Evolutionary conservation across 2,113 vertebrate species (phyloP).

Genomic region (Talpa occidentalis): DNA sequence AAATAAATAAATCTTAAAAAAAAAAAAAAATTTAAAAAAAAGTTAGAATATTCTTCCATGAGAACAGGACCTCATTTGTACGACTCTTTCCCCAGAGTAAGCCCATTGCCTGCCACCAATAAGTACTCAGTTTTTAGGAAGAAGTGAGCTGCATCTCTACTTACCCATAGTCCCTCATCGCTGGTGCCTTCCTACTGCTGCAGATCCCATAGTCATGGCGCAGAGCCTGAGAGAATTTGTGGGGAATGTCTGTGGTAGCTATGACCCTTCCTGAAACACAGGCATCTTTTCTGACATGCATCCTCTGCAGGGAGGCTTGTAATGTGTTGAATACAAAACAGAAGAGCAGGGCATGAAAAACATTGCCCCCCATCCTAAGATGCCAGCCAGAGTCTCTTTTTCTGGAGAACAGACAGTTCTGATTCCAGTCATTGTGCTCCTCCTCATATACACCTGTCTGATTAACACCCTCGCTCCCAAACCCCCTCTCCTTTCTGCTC

Average conservation of each 20-base stretch:
- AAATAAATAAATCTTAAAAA: no score
- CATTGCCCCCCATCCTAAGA: neutral
- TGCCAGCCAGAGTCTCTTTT: neutral
- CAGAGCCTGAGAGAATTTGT: neutral
- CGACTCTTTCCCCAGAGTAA: neutral
- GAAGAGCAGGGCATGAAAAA: neutral
- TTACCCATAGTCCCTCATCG: neutral
- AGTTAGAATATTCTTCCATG: neutral
- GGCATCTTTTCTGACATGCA: neutral
- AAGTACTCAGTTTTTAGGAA: neutral
- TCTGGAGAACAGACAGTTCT: neutral
- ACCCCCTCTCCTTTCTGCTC: no score
- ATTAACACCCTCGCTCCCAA: neutral
- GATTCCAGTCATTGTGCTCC: neutral
- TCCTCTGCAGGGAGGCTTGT: neutral
- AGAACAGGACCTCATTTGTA: neutral
- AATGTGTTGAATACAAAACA: neutral
- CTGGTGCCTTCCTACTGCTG: neutral
- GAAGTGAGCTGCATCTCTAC: neutral
- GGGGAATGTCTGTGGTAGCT: neutral
- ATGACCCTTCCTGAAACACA: neutral
- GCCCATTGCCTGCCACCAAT: neutral
- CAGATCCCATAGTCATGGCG: neutral
- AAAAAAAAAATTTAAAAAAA: no score
- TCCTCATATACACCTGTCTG: neutral